Percentiles rank a stretch among this genome's conserved stretches.
Conservation (phyloP, 2,888 invertebrate species). For the Apamea crenata region DNA sequence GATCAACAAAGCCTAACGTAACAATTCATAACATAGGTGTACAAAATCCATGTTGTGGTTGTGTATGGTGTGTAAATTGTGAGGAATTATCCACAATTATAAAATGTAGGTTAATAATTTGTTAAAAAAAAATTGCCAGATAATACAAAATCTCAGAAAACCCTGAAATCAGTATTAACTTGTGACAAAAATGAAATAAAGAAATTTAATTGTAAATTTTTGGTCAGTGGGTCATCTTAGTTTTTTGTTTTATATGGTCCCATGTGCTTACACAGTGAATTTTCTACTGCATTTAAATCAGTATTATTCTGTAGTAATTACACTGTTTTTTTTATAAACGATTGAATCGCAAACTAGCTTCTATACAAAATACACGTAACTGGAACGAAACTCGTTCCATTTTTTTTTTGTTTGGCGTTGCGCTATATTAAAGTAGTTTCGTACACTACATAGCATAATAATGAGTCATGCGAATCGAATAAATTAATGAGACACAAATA, state of each 20-base stretch:
- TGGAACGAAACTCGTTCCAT: conserved; percentile 11
- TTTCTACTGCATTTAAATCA: neutral
- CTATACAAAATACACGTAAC: neutral
- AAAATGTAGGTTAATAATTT: too few relatives aligned
- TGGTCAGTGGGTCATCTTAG: too few relatives aligned
- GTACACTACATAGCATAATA: conserved; percentile 31
- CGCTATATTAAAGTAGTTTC: conserved; percentile 29
- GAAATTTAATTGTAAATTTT: neutral
- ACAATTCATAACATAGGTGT: too few relatives aligned
- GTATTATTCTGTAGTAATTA: neutral
- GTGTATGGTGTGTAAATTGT: too few relatives aligned
- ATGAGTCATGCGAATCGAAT: conserved; percentile 29
- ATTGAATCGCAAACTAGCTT: neutral
- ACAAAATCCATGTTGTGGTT: too few relatives aligned
- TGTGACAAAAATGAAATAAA: neutral
- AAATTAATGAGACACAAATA: conserved; percentile 19
- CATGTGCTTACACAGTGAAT: neutral
- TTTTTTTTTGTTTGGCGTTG: conserved; percentile 11
- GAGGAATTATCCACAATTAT: too few relatives aligned
- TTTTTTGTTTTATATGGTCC: neutral
- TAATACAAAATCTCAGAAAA: neutral
- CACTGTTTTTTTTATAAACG: neutral
- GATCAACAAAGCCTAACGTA: too few relatives aligned
- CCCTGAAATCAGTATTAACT: neutral
- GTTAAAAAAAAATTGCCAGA: too few relatives aligned